A percentile compares a stretch with the other conserved stretches of the same genome.
Conservation (phyloP, 1,140 invertebrate species). For the Vollenhovia emeryi region DNA sequence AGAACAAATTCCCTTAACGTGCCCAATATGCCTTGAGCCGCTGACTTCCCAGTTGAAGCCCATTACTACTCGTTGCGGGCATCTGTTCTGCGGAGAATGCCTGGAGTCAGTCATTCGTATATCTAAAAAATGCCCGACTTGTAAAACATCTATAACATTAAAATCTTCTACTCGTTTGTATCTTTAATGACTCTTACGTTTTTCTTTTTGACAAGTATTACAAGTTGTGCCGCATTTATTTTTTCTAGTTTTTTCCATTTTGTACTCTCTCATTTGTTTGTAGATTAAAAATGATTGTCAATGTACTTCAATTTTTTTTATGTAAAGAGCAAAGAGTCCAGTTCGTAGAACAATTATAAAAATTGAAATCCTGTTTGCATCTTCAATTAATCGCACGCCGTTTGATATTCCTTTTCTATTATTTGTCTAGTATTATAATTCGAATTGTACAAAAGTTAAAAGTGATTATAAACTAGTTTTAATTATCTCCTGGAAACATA, state of each 20-base stretch:
- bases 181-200: conserved; percentile 68
- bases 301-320: no score
- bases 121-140: conserved; percentile 73
- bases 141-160: conserved; percentile 58
- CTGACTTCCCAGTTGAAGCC: conserved; percentile 65
- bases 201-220: not conserved
- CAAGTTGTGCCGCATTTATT: not conserved
- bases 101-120: conserved; percentile 45
- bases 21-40: conserved; percentile 75
- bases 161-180: conserved; percentile 74
- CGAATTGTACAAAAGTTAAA: not conserved
- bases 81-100: conserved; percentile 75
- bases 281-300: no score
- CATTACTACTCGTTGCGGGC: conserved; percentile 76
- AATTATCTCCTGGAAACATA: not conserved
- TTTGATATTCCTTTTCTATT: not conserved
- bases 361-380: no score
- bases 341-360: no score
- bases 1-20: conserved; percentile 39
- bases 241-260: conserved; percentile 1
- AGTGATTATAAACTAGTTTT: not conserved
- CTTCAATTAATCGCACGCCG: no score
- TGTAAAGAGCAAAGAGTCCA: no score
- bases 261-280: not conserved
- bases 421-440: not conserved